Conservation (phyloP, 2,113 vertebrate genomes). For the Rousettus leschenaultii region DNA sequence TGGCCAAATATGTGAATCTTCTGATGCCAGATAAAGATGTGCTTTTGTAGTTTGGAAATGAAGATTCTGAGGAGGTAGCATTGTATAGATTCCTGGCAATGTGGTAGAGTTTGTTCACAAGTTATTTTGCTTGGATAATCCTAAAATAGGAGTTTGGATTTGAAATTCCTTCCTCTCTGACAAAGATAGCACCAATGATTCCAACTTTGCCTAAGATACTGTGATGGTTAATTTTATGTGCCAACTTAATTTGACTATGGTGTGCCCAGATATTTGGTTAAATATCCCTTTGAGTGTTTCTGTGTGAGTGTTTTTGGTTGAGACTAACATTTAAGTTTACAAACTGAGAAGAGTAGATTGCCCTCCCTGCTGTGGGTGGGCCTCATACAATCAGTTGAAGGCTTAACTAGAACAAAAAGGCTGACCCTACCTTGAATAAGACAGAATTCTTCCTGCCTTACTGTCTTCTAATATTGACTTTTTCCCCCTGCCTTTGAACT, state of each 20-base stretch:
- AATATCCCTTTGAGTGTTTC: not conserved
- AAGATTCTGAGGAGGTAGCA: not conserved
- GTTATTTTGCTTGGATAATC: not conserved
- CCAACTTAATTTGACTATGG: not conserved
- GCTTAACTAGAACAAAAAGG: not conserved
- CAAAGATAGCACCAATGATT: not conserved
- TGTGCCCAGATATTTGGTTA: not conserved
- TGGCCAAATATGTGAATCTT: not conserved
- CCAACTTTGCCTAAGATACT: not conserved
- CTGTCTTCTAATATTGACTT: not conserved
- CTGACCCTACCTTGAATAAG: not conserved
- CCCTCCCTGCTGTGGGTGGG: not conserved
- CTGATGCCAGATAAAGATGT: not conserved
- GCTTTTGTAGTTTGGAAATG: not conserved
- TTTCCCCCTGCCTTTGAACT: not conserved
- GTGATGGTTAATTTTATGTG: not conserved
- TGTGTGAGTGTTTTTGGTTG: not conserved
- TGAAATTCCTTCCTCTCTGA: not conserved
- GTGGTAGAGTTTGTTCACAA: not conserved
- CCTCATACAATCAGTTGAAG: not conserved
- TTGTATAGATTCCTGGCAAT: not conserved
- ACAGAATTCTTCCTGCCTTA: not conserved
- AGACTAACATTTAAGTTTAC: not conserved
- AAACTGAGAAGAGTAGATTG: not conserved
- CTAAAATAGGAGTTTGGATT: conserved; percentile 43